Percentiles rank a stretch among this genome's conserved stretches.
These are phyloP conservation scores for Pachliopta kotzebuea DNA, from an alignment of 2,888 invertebrate species.

Conservation along the genomic window DNA sequence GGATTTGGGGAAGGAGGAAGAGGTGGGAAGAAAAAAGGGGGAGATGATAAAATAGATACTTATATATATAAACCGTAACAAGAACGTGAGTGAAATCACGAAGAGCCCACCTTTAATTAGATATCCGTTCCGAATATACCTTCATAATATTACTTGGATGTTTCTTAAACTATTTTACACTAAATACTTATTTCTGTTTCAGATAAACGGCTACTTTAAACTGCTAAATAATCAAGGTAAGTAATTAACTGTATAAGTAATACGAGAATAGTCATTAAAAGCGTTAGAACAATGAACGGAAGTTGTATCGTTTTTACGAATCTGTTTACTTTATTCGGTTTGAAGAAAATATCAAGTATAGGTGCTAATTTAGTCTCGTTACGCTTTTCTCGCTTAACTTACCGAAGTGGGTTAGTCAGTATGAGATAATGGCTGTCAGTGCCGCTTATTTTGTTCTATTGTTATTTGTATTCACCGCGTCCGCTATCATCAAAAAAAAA, in stretches of 20 bases:
- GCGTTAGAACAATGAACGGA: slow-evolving; percentile 11
- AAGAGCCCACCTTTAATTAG: slow-evolving; percentile 31
- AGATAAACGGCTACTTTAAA: slow-evolving; percentile 39
- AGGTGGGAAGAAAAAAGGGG: too few species aligned
- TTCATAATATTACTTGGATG: slow-evolving; percentile 30
- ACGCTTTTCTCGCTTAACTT: slow-evolving; percentile 46
- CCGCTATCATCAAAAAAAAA: slow-evolving; percentile 49
- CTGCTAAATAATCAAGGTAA: slow-evolving; percentile 27
- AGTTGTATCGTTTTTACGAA: slow-evolving; percentile 14
- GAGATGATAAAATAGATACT: too few species aligned
- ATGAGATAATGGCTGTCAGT: slow-evolving; percentile 58
- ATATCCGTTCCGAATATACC: slow-evolving; percentile 31
- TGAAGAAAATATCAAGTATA: slow-evolving; percentile 45
- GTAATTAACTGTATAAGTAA: slow-evolving; percentile 29
- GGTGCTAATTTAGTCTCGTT: slow-evolving; percentile 51
- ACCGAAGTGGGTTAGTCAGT: slow-evolving; percentile 56
- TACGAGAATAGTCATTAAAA: slow-evolving; percentile 5
- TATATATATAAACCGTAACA: slow-evolving; percentile 30
- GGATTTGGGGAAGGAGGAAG: too few species aligned
- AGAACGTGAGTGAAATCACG: slow-evolving; percentile 31
- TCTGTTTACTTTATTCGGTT: slow-evolving; percentile 37
- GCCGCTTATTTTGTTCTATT: slow-evolving; percentile 55
- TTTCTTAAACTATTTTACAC: slow-evolving; percentile 27
- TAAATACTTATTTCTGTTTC: slow-evolving; percentile 41
- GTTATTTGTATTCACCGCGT: slow-evolving; percentile 52